Evolutionary conservation across 2,888 invertebrate genomes (phyloP).

Genomic region (Macropis europaea): DNA sequence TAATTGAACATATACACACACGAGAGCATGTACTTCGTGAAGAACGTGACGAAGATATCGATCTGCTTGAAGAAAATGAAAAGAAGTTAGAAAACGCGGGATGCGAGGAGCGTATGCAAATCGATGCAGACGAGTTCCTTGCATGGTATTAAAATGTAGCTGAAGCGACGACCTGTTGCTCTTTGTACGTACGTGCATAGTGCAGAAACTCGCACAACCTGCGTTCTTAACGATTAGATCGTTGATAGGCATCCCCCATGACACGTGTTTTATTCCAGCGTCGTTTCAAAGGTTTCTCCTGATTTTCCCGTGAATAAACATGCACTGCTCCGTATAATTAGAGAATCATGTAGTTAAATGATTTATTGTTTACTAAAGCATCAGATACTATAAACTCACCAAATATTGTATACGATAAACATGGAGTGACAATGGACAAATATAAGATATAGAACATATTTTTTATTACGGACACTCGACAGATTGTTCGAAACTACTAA

Average conservation of each 20-base stretch:
- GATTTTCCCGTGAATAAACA: neutral
- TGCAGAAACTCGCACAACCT: conserved; percentile 28
- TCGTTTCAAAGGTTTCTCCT: neutral
- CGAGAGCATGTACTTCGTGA: neutral
- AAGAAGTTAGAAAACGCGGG: conserved; percentile 18
- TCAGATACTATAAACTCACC: too few species aligned
- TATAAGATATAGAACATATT: too few species aligned
- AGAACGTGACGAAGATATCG: conserved; percentile 31
- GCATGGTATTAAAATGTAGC: conserved; percentile 23
- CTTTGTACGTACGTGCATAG: conserved; percentile 19
- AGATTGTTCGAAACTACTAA: too few species aligned
- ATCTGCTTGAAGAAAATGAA: conserved; percentile 46
- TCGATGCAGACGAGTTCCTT: conserved; percentile 10
- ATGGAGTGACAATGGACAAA: too few species aligned
- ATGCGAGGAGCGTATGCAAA: conserved; percentile 43
- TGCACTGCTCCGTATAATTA: too few species aligned
- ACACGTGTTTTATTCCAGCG: conserved; percentile 20
- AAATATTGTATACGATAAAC: too few species aligned
- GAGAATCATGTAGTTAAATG: too few species aligned
- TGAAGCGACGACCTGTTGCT: conserved; percentile 58
- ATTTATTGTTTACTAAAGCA: too few species aligned
- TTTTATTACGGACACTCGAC: too few species aligned
- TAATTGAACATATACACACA: neutral
- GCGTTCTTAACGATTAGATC: conserved; percentile 52
- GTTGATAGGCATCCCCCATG: conserved; percentile 41